Evolutionary conservation across 2,888 invertebrate genomes (phyloP), one percentile per base, ranked within the genome.

Genomic region (Microctonus brassicae): DNA sequence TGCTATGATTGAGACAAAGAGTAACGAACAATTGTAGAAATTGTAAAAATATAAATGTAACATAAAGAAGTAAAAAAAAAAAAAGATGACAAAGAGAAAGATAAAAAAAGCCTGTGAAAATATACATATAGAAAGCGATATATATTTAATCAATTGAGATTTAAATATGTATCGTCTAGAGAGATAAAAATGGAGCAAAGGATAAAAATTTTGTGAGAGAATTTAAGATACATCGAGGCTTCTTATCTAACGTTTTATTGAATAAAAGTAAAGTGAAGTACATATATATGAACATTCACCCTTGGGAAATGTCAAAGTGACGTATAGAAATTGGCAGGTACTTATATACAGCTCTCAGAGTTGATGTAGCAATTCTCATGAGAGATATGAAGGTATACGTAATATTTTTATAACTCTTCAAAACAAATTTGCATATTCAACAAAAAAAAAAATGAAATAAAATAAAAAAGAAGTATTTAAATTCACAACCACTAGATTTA

Each of bases 261-360:
- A 39, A 39, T 13, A 39, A n/a, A 13, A n/a, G n/a, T n/a, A 13
- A 39, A 39, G 39, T 39, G 5, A 13, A 39, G 3, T n/a, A n/a
- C n/a, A n/a, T 11, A n/a, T n/a, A 39, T 13, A 39, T 39, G 39
- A 39, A 39, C n/a, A 39, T n/a, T 5, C n/a, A 39, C 39, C 13
- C 39, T 13, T 4, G 39, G 39, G 39, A 39, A 13, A 39, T 39
- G 39, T 39, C 39, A 39, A 39, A 39, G 13, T 39, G 39, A 39
- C 11, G 39, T 29, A 11, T 22, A 47, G 57, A 33, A 67, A 58
- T 24, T 57, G 66, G n/a, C 66, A 57, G 53, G 66, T 39, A 26
- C 66, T 57, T 39, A 67, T 39, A 39, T 39, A 39, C 6, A 39
- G 39, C 13, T 39, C 13, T 13, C n/a, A 5, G 4, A n/a, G 39